Conservation (phyloP, 2,113 vertebrate genomes). For the Scalopus aquaticus region DNA sequence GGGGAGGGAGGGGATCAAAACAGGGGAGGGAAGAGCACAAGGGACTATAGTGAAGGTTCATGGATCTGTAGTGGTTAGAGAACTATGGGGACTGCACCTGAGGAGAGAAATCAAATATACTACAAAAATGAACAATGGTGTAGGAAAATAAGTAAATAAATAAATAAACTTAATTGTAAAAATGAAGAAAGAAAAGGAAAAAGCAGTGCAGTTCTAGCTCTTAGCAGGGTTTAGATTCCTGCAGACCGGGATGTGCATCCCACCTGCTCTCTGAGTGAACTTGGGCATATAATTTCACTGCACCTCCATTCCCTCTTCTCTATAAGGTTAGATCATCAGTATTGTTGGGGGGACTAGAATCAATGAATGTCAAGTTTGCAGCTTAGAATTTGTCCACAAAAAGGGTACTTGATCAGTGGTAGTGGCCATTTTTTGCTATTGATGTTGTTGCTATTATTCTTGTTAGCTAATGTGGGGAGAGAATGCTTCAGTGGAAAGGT, state of each 20-base stretch:
- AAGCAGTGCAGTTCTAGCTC: not conserved
- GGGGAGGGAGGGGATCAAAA: too few species aligned
- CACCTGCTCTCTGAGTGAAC: not conserved
- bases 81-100: too few species aligned
- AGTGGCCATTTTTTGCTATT: not conserved
- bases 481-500: not conserved
- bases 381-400: not conserved
- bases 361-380: not conserved
- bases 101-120: too few species aligned
- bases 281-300: not conserved
- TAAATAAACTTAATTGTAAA: too few species aligned
- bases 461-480: not conserved
- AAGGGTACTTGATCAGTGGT: not conserved
- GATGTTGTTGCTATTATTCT: not conserved
- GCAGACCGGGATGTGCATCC: not conserved
- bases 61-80: too few species aligned
- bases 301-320: not conserved
- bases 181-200: too few species aligned
- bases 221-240: not conserved
- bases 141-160: too few species aligned
- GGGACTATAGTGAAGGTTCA: too few species aligned
- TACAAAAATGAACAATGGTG: too few species aligned
- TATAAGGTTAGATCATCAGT: not conserved
- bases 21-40: too few species aligned
- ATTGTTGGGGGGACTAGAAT: not conserved